These are phyloP conservation scores for Leucozona laternaria DNA, from an alignment of 2,888 invertebrate species.

Conservation along the genomic window DNA sequence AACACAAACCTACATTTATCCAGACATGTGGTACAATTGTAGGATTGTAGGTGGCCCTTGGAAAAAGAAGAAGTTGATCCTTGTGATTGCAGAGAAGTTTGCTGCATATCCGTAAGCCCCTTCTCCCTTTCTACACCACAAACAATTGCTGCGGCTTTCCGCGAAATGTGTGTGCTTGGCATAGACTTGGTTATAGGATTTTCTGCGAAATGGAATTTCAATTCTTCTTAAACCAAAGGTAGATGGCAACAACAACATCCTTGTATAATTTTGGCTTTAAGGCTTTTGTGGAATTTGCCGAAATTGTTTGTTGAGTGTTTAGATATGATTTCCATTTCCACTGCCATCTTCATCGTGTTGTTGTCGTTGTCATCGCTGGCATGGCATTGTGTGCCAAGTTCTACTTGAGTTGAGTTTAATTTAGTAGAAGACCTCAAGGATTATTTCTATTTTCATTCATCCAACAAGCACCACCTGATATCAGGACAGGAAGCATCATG, in stretches of 20 bases:
- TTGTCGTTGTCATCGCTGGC: neutral
- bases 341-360: too few species aligned
- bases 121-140: neutral
- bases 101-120: constrained; percentile 10
- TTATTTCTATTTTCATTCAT: constrained; percentile 33
- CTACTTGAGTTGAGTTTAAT: constrained; percentile 50
- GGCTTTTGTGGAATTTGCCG: constrained; percentile 48
- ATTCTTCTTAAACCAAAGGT: constrained; percentile 31
- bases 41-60: too few species aligned
- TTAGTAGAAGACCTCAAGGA: constrained; percentile 37
- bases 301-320: constrained; percentile 62
- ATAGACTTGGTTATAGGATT: constrained; percentile 14
- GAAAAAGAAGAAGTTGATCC: constrained; percentile 48
- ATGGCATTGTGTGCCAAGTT: constrained; percentile 10
- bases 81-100: constrained; percentile 38
- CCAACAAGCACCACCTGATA: constrained; percentile 1
- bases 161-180: constrained; percentile 20
- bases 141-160: constrained; percentile 48
- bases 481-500: neutral
- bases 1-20: neutral
- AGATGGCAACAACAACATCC: constrained; percentile 14
- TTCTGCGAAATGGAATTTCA: constrained; percentile 49
- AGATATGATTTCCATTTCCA: constrained; percentile 32
- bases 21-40: neutral
- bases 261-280: constrained; percentile 45